phyloP scores from a whole-genome alignment of 2,888 invertebrate species.

The Heteromyza rotundicornis region DNA sequence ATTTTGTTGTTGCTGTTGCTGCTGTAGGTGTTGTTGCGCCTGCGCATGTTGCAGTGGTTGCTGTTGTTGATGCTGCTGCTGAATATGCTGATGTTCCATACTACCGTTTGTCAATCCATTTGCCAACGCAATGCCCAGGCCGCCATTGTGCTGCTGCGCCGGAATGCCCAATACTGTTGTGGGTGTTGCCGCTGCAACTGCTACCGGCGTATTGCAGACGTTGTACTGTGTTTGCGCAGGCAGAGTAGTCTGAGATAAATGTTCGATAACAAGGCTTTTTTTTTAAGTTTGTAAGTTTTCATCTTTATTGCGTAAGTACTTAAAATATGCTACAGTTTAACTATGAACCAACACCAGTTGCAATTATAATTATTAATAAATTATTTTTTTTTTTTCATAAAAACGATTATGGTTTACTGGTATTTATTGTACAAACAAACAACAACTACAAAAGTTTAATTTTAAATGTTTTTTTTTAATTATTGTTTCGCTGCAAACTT shows the following conservation, averaged over 20 bases:
- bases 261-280: constrained; percentile 43
- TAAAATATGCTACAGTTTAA: constrained; percentile 4
- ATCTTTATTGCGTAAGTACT: not conserved
- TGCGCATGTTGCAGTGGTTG: constrained; percentile 35
- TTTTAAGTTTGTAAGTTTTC: constrained; percentile 2
- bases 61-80: constrained; percentile 33
- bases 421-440: not conserved
- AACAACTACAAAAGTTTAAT: not conserved
- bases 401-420: not conserved
- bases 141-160: constrained; percentile 28
- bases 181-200: constrained; percentile 37
- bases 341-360: constrained; percentile 21
- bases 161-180: constrained; percentile 26
- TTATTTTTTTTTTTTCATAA: not conserved
- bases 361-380: not conserved
- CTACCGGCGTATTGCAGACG: constrained; percentile 31
- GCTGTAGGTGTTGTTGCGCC: constrained; percentile 35
- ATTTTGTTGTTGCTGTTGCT: constrained; percentile 44
- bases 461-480: not conserved
- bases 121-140: constrained; percentile 27
- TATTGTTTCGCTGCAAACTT: too few species aligned
- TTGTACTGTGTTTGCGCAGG: constrained; percentile 45
- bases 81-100: constrained; percentile 46
- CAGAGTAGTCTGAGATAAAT: constrained; percentile 55
- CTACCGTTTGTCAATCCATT: constrained; percentile 46